These are phyloP conservation scores for Takifugu bimaculatus DNA, from an alignment of 2,113 vertebrate genomes.

Conservation along the genomic window DNA sequence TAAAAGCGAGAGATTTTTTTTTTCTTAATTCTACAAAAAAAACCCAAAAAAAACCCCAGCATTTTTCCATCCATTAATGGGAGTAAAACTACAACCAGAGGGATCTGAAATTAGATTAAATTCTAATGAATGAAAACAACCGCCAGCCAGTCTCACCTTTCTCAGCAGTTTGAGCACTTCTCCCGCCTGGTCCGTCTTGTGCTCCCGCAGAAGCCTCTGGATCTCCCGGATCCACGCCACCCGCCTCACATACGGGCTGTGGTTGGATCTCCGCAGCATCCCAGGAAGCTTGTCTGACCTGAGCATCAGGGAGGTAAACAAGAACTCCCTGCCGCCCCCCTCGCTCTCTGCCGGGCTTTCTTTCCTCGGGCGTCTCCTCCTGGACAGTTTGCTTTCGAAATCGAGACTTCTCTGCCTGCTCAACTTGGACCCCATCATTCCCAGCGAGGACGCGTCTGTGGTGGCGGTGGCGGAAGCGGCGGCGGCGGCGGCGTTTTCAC, in stretches of 20 bases:
- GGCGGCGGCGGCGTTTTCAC: slow-evolving; percentile 14
- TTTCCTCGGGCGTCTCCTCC: slow-evolving; percentile 46
- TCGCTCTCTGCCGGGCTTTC: slow-evolving; percentile 43
- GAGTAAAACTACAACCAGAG: too few relatives aligned
- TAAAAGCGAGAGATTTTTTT: too few relatives aligned
- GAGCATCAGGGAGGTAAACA: slow-evolving; percentile 75
- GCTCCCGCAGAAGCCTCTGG: slow-evolving; percentile 73
- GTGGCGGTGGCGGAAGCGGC: not conserved
- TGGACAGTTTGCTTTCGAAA: slow-evolving; percentile 60
- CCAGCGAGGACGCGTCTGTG: slow-evolving; percentile 32
- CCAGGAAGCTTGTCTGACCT: slow-evolving; percentile 76
- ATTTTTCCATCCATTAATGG: too few relatives aligned
- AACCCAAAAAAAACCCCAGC: too few relatives aligned
- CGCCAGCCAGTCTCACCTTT: slow-evolving; percentile 72
- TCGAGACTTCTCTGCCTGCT: slow-evolving; percentile 82
- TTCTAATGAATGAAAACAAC: not conserved
- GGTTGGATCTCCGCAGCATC: slow-evolving; percentile 74
- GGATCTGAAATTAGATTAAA: too few relatives aligned
- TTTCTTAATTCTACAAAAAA: too few relatives aligned
- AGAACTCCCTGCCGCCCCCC: slow-evolving; percentile 55
- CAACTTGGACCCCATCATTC: slow-evolving; percentile 81
- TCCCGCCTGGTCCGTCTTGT: slow-evolving; percentile 76
- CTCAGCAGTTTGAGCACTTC: slow-evolving; percentile 80
- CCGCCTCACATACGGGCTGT: slow-evolving; percentile 77
- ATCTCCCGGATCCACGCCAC: slow-evolving; percentile 79